Conservation (phyloP, 2,113 vertebrate genomes). For the Chloropsis cyanopogon region DNA sequence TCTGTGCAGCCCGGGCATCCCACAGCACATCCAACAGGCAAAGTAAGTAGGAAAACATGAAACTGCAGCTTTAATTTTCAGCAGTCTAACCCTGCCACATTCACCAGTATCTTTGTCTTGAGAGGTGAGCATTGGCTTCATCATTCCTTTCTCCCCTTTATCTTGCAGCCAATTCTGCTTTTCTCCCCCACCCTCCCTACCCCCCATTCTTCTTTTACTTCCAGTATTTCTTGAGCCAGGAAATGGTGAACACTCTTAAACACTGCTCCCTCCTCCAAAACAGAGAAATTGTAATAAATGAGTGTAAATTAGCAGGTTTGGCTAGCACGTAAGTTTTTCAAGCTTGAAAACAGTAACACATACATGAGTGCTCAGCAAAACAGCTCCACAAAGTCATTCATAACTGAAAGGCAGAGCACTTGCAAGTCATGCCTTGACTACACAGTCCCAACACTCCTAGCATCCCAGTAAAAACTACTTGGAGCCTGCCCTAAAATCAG, state of each 20-base stretch:
- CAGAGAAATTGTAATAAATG: background rate
- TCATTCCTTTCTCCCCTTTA: background rate
- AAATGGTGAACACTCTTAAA: background rate
- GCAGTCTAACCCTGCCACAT: background rate
- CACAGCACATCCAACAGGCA: background rate
- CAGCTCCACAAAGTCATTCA: background rate
- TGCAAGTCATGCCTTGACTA: background rate
- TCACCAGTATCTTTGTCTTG: background rate
- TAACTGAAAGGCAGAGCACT: background rate
- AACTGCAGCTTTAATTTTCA: background rate
- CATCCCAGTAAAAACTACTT: background rate
- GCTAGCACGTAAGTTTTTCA: background rate
- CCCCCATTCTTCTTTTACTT: background rate
- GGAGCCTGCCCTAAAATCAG: background rate
- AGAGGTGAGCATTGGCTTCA: background rate
- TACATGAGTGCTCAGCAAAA: background rate
- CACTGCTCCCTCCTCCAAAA: background rate
- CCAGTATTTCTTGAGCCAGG: background rate
- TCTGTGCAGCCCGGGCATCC: background rate
- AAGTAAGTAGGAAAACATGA: background rate
- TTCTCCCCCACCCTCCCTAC: background rate
- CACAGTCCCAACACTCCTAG: background rate
- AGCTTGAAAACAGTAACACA: background rate
- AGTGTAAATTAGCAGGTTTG: background rate
- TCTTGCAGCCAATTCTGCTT: background rate